Evolutionary conservation across 2,888 invertebrate genomes (phyloP).

Genomic region (Drosophila mercatorum): DNA sequence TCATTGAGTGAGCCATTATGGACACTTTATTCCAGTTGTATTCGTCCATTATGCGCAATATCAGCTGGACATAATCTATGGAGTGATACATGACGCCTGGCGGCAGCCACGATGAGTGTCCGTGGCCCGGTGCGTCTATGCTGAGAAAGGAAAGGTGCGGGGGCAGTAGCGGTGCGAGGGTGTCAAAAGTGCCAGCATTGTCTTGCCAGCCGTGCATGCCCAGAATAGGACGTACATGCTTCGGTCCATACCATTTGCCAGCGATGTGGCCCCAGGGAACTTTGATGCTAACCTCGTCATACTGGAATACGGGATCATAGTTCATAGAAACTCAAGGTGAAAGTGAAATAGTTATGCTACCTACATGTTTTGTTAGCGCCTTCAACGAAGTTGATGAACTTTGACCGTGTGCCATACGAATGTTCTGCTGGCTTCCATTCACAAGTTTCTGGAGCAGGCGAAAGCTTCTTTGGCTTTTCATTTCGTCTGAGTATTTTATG

Average conservation of each 20-base stretch:
- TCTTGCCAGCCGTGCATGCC: conserved; percentile 93
- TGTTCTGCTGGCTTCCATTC: conserved; percentile 15
- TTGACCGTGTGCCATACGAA: conserved; percentile 22
- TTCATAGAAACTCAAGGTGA: neutral
- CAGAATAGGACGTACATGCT: conserved; percentile 88
- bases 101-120: conserved; percentile 89
- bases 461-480: conserved; percentile 36
- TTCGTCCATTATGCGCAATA: conserved; percentile 87
- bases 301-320: conserved; percentile 66
- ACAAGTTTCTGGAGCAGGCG: conserved; percentile 33
- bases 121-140: conserved; percentile 90
- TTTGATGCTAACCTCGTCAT: conserved; percentile 88
- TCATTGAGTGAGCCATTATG: conserved; percentile 89
- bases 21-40: conserved; percentile 90
- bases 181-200: conserved; percentile 89
- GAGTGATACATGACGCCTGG: conserved; percentile 86
- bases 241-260: conserved; percentile 90
- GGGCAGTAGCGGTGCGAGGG: conserved; percentile 87
- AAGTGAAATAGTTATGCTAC: conserved; percentile 17
- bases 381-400: conserved; percentile 45
- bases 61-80: conserved; percentile 84
- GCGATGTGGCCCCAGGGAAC: conserved; percentile 89
- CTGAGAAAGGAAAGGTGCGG: conserved; percentile 86
- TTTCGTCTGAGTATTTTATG: conserved; percentile 18
- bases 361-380: conserved; percentile 56